Base-by-base conservation (phyloP, 2,888 invertebrate species). In the Andrena bicolor region DNA sequence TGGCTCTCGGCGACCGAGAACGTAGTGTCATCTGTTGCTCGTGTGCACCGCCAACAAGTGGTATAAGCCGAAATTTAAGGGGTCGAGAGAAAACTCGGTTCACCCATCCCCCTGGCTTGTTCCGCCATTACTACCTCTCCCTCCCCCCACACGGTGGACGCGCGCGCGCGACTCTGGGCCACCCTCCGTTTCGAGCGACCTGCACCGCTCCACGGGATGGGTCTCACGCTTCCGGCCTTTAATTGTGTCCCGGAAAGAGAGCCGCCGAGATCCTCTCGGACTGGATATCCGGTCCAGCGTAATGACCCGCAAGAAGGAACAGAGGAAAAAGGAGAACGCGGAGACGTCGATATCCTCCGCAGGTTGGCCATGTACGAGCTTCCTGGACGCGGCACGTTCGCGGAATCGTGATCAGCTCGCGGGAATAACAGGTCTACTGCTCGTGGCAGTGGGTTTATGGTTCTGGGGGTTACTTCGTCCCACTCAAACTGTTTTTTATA, bases 31-130 rank as follows among this genome's bases (percentile, higher is more conserved):
- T 91, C 91, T 91, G 91, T 91, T 91, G 91, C 90, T 89, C 87
- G 84, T 64, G 88, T 85, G 86, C 85, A 77, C 85, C 84, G 83
- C 91, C 90, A 90, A 90, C 91, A 91, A 91, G 91, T 91, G 91
- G 90, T 90, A 89, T 89, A 87, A 83, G 84, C 86, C 89, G 88
- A 91, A 91, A 91, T 90, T 91, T 91, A 90, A 88, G 87, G 86
- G 86, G 88, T 76, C 88, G 87, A 86, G 87, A 88, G 87, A 88
- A 88, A 88, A 88, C 83, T 88, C 84, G 71, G 73, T 63, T 85
- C 75, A 58, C 53, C 81, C 61, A 61, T 16, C 16, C 80, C 74
- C 71, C 79, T 70, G 56, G 10, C 48, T 71, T 76, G 79, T 83
- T 83, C 83, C 71, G 76, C 85, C 81, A 65, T 80, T 85, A 77